phyloP scores from a whole-genome alignment of 2,113 vertebrate species.

The Micromys minutus region DNA sequence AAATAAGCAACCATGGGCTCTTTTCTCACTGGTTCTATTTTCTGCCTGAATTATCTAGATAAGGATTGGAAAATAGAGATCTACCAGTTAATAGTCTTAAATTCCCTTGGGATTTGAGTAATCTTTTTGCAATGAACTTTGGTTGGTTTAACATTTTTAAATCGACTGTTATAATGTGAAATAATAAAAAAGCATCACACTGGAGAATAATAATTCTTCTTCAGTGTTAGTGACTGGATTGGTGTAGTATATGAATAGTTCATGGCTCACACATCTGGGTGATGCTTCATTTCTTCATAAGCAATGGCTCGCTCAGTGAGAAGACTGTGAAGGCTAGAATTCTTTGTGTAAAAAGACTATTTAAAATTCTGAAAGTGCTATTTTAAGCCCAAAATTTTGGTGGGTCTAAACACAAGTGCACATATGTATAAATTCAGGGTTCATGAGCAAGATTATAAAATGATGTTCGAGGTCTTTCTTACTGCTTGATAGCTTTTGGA shows the following conservation, averaged over 20 bases:
- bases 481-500: background rate
- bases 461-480: background rate
- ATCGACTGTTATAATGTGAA: slow-evolving; percentile 47
- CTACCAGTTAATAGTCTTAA: slow-evolving; percentile 35
- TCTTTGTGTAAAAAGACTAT: background rate
- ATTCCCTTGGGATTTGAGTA: slow-evolving; percentile 61
- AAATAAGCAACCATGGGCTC: slow-evolving; percentile 51
- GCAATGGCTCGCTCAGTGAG: background rate
- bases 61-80: slow-evolving; percentile 69
- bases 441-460: background rate
- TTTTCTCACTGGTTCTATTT: slow-evolving; percentile 54
- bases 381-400: background rate
- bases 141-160: slow-evolving; percentile 38
- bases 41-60: slow-evolving; percentile 68
- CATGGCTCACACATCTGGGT: background rate
- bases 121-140: slow-evolving; percentile 61
- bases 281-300: background rate
- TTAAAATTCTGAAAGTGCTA: background rate
- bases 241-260: background rate
- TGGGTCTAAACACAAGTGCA: background rate
- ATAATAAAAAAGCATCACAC: slow-evolving; percentile 44
- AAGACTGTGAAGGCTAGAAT: background rate
- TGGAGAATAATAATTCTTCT: slow-evolving; percentile 31
- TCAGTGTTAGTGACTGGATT: background rate
- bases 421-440: background rate